Evolutionary conservation across 1,140 invertebrate genomes (phyloP).

Genomic region (Lucilia cuprina): DNA sequence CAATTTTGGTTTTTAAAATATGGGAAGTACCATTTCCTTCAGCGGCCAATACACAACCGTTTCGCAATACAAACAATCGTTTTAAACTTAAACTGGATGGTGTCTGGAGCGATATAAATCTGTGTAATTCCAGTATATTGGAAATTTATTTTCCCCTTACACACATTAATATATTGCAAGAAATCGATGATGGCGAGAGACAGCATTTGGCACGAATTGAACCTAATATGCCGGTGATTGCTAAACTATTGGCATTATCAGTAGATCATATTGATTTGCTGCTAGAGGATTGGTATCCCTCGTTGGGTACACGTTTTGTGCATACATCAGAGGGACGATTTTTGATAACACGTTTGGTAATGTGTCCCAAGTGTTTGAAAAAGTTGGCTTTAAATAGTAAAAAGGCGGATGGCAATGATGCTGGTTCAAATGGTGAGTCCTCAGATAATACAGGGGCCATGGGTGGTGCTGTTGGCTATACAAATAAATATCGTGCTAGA

Average conservation of each 20-base stretch:
- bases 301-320: conserved; percentile 92
- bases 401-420: conserved; percentile 35
- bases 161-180: conserved; percentile 48
- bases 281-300: conserved; percentile 98
- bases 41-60: conserved; percentile 66
- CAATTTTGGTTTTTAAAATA: conserved; percentile 80
- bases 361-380: conserved; percentile 85
- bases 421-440: conserved; percentile 41
- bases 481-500: conserved; percentile 47
- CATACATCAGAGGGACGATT: conserved; percentile 97
- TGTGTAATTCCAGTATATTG: conserved; percentile 82
- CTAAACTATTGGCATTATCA: conserved; percentile 87
- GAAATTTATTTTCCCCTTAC: conserved; percentile 83
- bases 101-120: conserved; percentile 83
- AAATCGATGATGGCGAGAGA: conserved; percentile 44
- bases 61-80: conserved; percentile 64
- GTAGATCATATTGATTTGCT: conserved; percentile 97
- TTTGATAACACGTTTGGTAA: conserved; percentile 92
- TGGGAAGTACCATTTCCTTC: conserved; percentile 80
- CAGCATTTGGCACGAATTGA: conserved; percentile 63
- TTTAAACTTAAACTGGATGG: conserved; percentile 82
- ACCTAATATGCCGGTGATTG: conserved; percentile 78
- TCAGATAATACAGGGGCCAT: conserved; percentile 55
- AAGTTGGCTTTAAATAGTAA: conserved; percentile 48
- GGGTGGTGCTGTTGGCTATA: conserved; percentile 39